Evolutionary conservation across 2,888 invertebrate species (phyloP).

Genomic region (Caradrina kadenii): DNA sequence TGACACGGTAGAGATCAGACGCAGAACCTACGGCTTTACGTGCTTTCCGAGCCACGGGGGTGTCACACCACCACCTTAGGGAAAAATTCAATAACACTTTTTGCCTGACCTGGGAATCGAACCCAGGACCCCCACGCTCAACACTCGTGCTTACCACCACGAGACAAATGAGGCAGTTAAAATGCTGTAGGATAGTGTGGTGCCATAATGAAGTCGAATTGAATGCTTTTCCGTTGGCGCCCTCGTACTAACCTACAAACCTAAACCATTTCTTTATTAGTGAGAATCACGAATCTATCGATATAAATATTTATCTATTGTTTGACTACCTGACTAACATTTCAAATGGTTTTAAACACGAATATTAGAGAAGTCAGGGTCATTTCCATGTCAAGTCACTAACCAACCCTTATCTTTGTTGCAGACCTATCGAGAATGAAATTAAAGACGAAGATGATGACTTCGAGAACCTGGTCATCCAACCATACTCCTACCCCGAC

Average conservation of each 20-base stretch:
- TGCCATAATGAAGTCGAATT: too few species aligned
- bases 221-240: too few species aligned
- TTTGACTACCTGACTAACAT: neutral
- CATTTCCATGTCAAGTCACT: neutral
- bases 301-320: slow-evolving; percentile 21
- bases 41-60: too few species aligned
- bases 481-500: slow-evolving; percentile 30
- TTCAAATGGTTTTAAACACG: slow-evolving; percentile 26
- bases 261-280: slow-evolving; percentile 20
- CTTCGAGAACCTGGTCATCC: slow-evolving; percentile 28
- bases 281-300: slow-evolving; percentile 15
- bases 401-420: slow-evolving; percentile 25
- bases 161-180: too few species aligned
- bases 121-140: too few species aligned
- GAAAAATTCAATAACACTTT: too few species aligned
- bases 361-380: slow-evolving; percentile 18
- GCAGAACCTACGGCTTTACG: too few species aligned
- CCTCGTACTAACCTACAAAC: neutral
- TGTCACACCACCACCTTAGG: too few species aligned
- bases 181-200: too few species aligned
- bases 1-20: too few species aligned
- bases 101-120: too few species aligned
- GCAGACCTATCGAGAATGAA: slow-evolving; percentile 42
- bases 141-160: too few species aligned
- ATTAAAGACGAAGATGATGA: slow-evolving; percentile 14